Evolutionary conservation across 2,888 invertebrate species (phyloP).

Genomic region (Andrena haemorrhoa): DNA sequence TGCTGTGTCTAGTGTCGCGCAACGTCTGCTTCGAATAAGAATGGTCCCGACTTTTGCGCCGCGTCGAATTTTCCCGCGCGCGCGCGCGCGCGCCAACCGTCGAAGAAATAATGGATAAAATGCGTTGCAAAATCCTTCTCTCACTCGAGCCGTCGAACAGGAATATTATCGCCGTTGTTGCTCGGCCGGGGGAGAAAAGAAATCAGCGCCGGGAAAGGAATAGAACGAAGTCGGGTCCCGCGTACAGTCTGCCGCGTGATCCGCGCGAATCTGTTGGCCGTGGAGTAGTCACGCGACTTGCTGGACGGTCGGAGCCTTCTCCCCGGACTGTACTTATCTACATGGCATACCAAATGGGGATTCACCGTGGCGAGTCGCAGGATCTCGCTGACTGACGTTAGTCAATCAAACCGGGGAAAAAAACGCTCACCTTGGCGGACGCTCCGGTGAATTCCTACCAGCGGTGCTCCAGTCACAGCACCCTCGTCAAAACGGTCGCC

Average conservation of each 20-base stretch:
- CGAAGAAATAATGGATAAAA: slow-evolving; percentile 57
- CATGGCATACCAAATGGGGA: slow-evolving; percentile 83
- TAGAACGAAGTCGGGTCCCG: slow-evolving; percentile 43
- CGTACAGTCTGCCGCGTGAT: slow-evolving; percentile 56
- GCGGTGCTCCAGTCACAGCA: slow-evolving; percentile 69
- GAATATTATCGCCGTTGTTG: slow-evolving; percentile 54
- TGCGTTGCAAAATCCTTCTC: slow-evolving; percentile 58
- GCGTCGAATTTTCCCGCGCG: slow-evolving; percentile 37
- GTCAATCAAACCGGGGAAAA: slow-evolving; percentile 82
- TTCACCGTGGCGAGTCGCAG: slow-evolving; percentile 77
- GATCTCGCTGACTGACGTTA: slow-evolving; percentile 82
- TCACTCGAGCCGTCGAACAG: slow-evolving; percentile 66
- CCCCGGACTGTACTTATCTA: slow-evolving; percentile 81
- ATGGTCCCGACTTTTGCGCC: not conserved
- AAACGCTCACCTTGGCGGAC: slow-evolving; percentile 82
- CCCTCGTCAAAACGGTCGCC: slow-evolving; percentile 48
- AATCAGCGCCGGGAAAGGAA: slow-evolving; percentile 59
- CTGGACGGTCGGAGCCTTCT: slow-evolving; percentile 20
- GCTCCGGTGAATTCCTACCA: slow-evolving; percentile 78
- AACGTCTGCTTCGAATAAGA: not conserved
- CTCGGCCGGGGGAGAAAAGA: slow-evolving; percentile 33
- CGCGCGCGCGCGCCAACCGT: not conserved
- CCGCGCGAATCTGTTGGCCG: slow-evolving; percentile 5
- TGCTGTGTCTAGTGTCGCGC: not conserved
- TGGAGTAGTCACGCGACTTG: not conserved